phyloP scores from a whole-genome alignment of 2,888 invertebrate species.

The Pyrrhia umbra region DNA sequence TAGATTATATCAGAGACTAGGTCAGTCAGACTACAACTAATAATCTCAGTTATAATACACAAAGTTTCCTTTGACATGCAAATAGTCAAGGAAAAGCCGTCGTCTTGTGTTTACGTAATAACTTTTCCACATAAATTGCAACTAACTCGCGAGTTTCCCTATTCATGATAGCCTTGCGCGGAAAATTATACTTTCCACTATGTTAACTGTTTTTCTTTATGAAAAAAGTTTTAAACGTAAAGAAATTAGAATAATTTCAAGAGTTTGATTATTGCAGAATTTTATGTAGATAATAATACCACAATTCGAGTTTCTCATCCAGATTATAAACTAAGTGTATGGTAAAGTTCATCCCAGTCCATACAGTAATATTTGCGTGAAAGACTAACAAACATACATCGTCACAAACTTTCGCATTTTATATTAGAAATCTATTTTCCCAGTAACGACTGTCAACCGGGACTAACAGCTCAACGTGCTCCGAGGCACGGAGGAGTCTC shows the following conservation, averaged over 20 bases:
- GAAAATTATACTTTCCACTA: slow-evolving; percentile 18
- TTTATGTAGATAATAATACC: too few species aligned
- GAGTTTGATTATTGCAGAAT: neutral
- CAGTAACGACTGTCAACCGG: too few species aligned
- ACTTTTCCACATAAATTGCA: slow-evolving; percentile 11
- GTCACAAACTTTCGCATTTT: too few species aligned
- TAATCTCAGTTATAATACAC: neutral
- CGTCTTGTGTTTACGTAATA: slow-evolving; percentile 18
- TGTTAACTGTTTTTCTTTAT: slow-evolving; percentile 1
- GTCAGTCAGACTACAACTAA: slow-evolving; percentile 6
- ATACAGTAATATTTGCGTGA: too few species aligned
- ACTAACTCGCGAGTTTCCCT: slow-evolving; percentile 30
- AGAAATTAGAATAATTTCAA: neutral
- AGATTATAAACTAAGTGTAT: too few species aligned
- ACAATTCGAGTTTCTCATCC: too few species aligned
- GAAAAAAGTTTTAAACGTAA: neutral
- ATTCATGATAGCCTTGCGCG: neutral
- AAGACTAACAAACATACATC: too few species aligned
- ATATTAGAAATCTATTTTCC: too few species aligned
- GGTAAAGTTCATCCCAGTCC: too few species aligned
- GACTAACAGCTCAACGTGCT: too few species aligned
- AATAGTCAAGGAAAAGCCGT: slow-evolving; percentile 38
- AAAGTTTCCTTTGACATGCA: slow-evolving; percentile 33
- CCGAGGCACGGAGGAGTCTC: too few species aligned
- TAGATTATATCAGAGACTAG: neutral